Evolutionary conservation across 2,888 invertebrate species (phyloP), one percentile per base, ranked within the genome.

Genomic region (Drosophila bunnanda): DNA sequence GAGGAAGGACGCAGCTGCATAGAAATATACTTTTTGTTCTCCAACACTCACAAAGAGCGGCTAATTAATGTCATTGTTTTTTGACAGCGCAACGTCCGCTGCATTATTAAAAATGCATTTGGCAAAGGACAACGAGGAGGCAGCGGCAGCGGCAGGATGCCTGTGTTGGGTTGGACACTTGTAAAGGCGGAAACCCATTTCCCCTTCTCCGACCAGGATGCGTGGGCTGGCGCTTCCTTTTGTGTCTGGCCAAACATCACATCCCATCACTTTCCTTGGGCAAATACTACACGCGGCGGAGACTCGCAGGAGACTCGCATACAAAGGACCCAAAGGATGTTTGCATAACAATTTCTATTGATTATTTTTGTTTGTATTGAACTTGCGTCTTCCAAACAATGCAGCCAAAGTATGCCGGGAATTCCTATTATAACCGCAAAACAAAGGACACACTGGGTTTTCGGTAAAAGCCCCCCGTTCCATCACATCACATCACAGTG

Each of bases 21-120:
- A 75, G 69, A 75, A 75, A 75, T 78, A 53, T 44, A 59, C 59
- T 78, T 80, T 79, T 78, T 82, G 81, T 79, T 73, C 50, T 34
- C 34, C 60, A 56, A 44, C 64, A 59, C 64, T 77, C 62, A 80
- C 80, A 79, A 85, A 85, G 80, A 71, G 59, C 74, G 76, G 80
- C 88, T 85, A 85, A 85, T 85, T 85, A 85, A 85, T 85, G 86
- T 88, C 86, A 88, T 85, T 85, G 88, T 85, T 87, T 77, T 80
- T 82, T 70, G 79, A 86, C 77, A 78, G 80, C 68, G 28, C 71
- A 69, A 56, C 61, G 70, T 79, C 76, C 71, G 74, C 46, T 75
- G 77, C 65, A 79, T 77, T 86, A 83, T 82, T 68, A 77, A 81
- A 83, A 86, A 74, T 81, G 77, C 77, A 80, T 86, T 86, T 82